Evolutionary conservation across 2,888 invertebrate species (phyloP).

Genomic region (Nebria brevicollis): DNA sequence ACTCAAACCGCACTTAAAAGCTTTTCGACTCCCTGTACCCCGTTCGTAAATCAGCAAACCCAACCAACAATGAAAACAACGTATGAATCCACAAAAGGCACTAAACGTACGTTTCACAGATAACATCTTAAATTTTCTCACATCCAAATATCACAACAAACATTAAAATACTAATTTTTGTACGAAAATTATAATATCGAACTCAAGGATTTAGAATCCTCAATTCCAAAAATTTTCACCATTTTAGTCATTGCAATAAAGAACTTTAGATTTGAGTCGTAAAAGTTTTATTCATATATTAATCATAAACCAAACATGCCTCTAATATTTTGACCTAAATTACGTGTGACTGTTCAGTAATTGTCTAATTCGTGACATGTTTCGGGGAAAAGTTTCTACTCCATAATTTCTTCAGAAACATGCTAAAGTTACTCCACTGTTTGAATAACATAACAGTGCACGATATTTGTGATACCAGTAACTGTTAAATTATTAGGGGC

Average conservation of each 20-base stretch:
- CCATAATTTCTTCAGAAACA: neutral
- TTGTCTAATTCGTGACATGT: neutral
- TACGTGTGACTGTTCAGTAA: neutral
- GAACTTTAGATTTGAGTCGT: no score
- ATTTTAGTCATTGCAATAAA: no score
- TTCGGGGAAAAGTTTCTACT: neutral
- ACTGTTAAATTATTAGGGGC: neutral
- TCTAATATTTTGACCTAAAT: neutral
- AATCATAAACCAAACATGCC: no score
- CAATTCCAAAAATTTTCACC: no score
- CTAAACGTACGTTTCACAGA: no score
- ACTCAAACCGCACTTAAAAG: conserved; percentile 45
- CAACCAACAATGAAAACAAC: neutral
- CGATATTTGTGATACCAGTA: neutral
- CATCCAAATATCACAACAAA: no score
- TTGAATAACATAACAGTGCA: neutral
- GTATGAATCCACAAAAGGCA: neutral
- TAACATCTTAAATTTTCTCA: no score
- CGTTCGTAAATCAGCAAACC: neutral
- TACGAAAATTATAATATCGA: no score
- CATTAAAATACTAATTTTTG: no score
- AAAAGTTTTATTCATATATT: no score
- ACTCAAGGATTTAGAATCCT: no score
- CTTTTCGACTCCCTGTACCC: conserved; percentile 29
- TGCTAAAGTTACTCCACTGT: neutral